A percentile compares a stretch with the other conserved stretches of the same genome.
phyloP scores from a whole-genome alignment of 2,113 vertebrate species.

The Oncorhynchus clarkii region DNA sequence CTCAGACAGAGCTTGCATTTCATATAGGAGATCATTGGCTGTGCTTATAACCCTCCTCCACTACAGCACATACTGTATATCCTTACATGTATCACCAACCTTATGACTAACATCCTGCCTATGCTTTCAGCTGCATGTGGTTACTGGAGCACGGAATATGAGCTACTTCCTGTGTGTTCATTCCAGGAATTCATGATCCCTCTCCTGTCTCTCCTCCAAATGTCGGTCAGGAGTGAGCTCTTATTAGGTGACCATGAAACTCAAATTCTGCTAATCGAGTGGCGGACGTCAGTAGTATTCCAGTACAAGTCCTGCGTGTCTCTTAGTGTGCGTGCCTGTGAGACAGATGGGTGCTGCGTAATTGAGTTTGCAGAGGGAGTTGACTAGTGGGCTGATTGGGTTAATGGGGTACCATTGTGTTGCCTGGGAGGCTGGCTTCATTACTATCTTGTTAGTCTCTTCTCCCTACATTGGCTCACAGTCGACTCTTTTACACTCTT shows the following conservation, averaged over 20 bases:
- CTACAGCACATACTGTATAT: background rate
- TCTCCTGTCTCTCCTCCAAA: background rate
- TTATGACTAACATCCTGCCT: slow-evolving; percentile 35
- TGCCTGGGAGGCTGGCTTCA: background rate
- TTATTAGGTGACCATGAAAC: background rate
- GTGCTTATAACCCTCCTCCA: background rate
- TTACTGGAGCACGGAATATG: slow-evolving; percentile 4
- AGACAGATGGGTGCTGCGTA: background rate
- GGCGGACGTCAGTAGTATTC: too few species aligned
- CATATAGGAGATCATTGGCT: background rate
- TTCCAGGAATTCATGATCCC: slow-evolving; percentile 12
- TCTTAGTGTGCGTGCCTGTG: background rate
- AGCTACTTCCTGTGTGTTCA: slow-evolving; percentile 25
- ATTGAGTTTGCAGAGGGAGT: slow-evolving; percentile 7
- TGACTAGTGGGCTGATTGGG: slow-evolving; percentile 2
- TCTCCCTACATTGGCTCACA: background rate
- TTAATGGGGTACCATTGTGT: slow-evolving; percentile 17
- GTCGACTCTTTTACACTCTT: background rate
- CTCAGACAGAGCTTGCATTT: background rate
- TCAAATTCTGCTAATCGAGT: background rate
- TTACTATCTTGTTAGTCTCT: background rate
- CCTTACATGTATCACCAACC: slow-evolving; percentile 9
- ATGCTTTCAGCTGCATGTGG: background rate
- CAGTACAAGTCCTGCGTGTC: too few species aligned
- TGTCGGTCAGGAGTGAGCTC: background rate